Base-by-base conservation (phyloP, 1,140 invertebrate species). In the Chionoecetes opilio region DNA sequence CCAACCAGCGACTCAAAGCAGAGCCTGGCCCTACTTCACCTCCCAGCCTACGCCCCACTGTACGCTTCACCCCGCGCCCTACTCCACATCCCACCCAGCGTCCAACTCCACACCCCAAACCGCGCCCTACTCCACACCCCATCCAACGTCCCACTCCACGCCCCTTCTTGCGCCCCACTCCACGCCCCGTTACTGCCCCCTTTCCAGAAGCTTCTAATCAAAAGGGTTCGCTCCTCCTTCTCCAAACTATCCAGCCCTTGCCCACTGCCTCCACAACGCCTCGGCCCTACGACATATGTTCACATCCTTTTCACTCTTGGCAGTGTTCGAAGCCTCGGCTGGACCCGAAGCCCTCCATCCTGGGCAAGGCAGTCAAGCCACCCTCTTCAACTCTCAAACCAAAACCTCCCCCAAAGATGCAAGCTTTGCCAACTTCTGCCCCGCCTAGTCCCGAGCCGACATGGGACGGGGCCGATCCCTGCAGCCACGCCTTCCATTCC, bases 401-500 rank as follows among this genome's bases (percentile, higher is more conserved):
- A 2, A 9, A 9, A 0, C 34, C 82, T 41, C 63, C 91, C 31
- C 32, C 91, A 31, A 38, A 38, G 26, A 89, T 29, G 41, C 87
- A 89, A 32, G 11, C 35, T 17, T 46, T 31, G 9, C 90, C 90
- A 75, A n/a, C 63, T 38, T 46, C 34, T 29, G 9, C 35, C 41
- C 31, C 26, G 9, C 93, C 5, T n/a, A 0, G 26, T 21, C 37
- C 31, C 29, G 31, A 11, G 21, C 93, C 93, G 14, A 41, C 17
- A 3, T 94, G 86, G 93, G 86, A 82, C 17, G 93, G 93, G 29
- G 93, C 86, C 29, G 93, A 94, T n/a, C 93, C 93, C 2, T 94
- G 93, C 34, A 82, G 35, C 35, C 93, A 94, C 35, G 93, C 93
- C 53, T 94, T 94, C 87, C 93, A 94, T 41, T 94, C 93, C 17